These are phyloP conservation scores for Capreolus pygargus DNA, from an alignment of 2,113 vertebrate genomes.

Conservation along the genomic window DNA sequence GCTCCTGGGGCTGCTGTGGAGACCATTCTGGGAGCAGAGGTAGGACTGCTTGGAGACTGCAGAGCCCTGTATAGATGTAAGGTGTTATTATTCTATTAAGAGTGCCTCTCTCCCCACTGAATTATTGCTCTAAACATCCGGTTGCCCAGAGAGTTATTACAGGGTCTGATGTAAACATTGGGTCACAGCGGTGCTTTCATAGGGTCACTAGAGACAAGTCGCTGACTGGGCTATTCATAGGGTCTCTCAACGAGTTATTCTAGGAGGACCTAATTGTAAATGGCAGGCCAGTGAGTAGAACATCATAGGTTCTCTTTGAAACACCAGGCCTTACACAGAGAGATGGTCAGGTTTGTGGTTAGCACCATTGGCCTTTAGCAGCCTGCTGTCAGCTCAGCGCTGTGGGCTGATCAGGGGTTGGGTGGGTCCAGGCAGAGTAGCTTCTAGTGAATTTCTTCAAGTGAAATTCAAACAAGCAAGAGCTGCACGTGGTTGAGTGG, in stretches of 20 bases:
- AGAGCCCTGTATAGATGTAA: background rate
- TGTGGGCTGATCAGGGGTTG: background rate
- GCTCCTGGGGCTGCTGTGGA: background rate
- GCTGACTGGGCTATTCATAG: background rate
- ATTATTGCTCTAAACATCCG: conserved; percentile 36
- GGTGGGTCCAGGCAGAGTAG: background rate
- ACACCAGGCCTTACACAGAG: background rate
- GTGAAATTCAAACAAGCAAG: background rate
- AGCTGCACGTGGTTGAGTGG: background rate
- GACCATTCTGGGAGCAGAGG: background rate
- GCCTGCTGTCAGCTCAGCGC: background rate
- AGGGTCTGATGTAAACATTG: conserved; percentile 25
- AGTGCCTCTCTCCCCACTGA: background rate
- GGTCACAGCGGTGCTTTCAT: background rate
- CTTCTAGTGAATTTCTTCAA: background rate
- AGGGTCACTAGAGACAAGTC: background rate
- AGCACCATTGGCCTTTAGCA: background rate
- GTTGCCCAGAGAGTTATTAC: conserved; percentile 25
- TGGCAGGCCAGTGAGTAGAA: background rate
- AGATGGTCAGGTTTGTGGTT: background rate
- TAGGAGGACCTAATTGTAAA: background rate
- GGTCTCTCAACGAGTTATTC: conserved; percentile 26
- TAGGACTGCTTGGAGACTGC: background rate
- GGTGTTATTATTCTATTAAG: conserved; percentile 33
- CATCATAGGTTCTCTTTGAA: conserved; percentile 11